These are phyloP conservation scores for Rhyacophila brunnea DNA, from an alignment of 1,140 invertebrate species.

Conservation along the genomic window DNA sequence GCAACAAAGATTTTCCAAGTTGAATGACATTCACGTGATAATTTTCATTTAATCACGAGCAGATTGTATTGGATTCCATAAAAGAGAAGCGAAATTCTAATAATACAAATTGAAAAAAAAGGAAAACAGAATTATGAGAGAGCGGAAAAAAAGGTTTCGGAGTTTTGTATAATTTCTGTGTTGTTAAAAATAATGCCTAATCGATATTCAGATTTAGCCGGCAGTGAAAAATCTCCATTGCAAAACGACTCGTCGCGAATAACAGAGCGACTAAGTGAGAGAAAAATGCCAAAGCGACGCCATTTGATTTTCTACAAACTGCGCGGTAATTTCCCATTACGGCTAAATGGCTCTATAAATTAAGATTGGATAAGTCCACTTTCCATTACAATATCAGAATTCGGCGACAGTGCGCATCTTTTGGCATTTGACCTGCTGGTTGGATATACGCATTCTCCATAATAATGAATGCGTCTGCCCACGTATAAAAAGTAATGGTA, in stretches of 20 bases:
- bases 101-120: conserved; percentile 9
- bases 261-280: neutral
- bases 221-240: conserved; percentile 4
- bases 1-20: too few species aligned
- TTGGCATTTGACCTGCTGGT: too few species aligned
- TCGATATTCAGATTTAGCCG: neutral
- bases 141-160: neutral
- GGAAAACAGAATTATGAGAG: neutral
- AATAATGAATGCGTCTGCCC: too few species aligned
- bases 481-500: too few species aligned
- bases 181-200: too few species aligned
- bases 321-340: conserved; percentile 30
- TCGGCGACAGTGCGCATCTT: conserved; percentile 10
- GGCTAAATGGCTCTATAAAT: conserved; percentile 33
- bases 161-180: neutral
- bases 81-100: neutral
- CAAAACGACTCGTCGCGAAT: too few species aligned
- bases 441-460: too few species aligned
- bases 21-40: too few species aligned
- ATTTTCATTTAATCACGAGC: too few species aligned
- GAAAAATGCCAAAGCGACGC: neutral
- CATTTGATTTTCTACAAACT: conserved; percentile 20
- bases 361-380: conserved; percentile 33
- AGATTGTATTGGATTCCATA: neutral
- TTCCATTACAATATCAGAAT: conserved; percentile 34